Base-by-base conservation (phyloP, 37 sponge, comb jelly and placozoan species). In the Amphimedon queenslandica region DNA sequence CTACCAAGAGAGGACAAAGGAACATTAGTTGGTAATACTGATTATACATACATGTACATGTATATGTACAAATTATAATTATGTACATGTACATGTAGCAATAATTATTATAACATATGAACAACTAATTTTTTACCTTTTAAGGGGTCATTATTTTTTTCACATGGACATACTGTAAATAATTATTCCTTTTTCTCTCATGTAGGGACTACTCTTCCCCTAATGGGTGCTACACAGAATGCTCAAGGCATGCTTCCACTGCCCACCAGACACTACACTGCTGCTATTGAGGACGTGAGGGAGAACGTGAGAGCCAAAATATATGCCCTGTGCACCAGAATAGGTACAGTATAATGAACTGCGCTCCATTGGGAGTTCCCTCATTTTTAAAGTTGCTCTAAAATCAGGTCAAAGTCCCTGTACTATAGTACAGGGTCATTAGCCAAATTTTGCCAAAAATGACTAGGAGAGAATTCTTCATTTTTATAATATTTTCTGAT, bases 291-390 rank as follows among this genome's bases (percentile, higher is more conserved):
- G 43, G 99, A 98, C 56, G 83, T 98, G 11, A 83, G 82, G 30
- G 96, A 90, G 40, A 98, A 98, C 79, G 86, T 98, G 85, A 75
- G 99, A 77, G 99, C 95, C 30, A 98, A 94, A 80, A 89, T 98
- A 6, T 98, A 89, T 64, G 80, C 90, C 51, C 73, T 98, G 66
- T 89, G 87, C 63, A 84, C 75, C 71, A 88, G 87, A 66, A 77
- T 98, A 33, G 96, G 93, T 81, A n/a, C 18, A 34, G 67, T 35
- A 6, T 11, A 5, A 25, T 36, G 21, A 21, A 23, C 32, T 31
- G 5, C 21, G 38, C 38, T 11, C 36, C 33, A n/a, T n/a, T n/a
- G n/a, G n/a, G n/a, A n/a, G n/a, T n/a, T n/a, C n/a, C n/a, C n/a
- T n/a, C n/a, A n/a, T n/a, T n/a, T n/a, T n/a, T n/a, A n/a, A n/a